A percentile compares a stretch with the other conserved stretches of the same genome.
Conservation (phyloP, 2,797 vertebrate species). For the Gallirallus australis region DNA sequence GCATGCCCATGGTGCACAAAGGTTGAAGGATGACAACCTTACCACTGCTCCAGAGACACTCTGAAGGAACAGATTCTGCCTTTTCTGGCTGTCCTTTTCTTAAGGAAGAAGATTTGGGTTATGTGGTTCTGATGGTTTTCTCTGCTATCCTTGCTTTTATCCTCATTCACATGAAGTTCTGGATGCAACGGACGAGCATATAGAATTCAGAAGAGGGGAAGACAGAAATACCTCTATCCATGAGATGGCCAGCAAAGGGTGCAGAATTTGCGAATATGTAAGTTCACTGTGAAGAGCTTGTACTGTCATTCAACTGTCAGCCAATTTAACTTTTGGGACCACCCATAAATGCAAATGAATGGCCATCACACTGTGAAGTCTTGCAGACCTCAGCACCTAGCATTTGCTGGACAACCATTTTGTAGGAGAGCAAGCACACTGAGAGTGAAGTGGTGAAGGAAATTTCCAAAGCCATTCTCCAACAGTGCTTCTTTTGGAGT, state of each 20-base stretch:
- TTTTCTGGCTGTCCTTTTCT: not conserved
- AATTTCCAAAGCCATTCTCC: not conserved
- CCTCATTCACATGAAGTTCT: not conserved
- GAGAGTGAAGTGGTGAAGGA: not conserved
- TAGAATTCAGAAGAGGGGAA: not conserved
- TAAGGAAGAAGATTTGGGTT: not conserved
- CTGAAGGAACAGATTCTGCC: not conserved
- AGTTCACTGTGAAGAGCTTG: not conserved
- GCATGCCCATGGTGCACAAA: not conserved
- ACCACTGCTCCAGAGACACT: not conserved
- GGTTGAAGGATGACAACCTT: not conserved
- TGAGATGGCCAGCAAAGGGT: not conserved
- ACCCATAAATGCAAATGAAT: fast-evolving
- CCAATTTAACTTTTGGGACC: not conserved
- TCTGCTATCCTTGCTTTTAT: not conserved
- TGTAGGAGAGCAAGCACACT: not conserved
- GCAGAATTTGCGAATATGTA: not conserved
- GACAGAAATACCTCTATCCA: not conserved
- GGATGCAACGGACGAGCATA: not conserved
- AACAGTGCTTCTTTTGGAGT: not conserved
- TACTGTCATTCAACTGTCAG: not conserved
- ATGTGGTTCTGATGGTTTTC: not conserved
- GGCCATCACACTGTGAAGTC: not conserved
- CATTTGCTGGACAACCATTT: not conserved
- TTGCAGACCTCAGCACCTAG: not conserved